Evolutionary conservation across 2,888 invertebrate species (phyloP), one percentile per base, ranked within the genome.

Genomic region (Andrena marginata): DNA sequence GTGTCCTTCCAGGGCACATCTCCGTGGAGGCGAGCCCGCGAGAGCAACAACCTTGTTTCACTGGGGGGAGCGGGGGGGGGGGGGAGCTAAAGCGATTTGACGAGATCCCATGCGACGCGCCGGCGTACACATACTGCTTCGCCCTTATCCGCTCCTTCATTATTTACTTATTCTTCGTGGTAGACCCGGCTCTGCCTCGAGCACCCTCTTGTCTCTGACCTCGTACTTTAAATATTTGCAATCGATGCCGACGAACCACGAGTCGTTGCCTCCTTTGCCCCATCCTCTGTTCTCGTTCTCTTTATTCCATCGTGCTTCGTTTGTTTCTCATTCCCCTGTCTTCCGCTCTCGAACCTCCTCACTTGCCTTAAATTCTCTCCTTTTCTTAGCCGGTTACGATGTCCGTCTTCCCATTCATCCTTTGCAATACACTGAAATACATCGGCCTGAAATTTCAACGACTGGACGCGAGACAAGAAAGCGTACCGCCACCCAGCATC

Each of bases 141-240:
- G 70, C 74, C 54, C 72, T 79, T 65, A 56, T 68, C 59, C 82
- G 20, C 71, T 73, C 10, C 74, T 68, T 74, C 81, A 54, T 75
- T 86, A 85, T 85, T 85, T 84, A 79, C 85, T 81, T 77, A 73
- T 84, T 69, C 79, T 35, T 56, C 51, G 59, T 67, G 71, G 56
- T 75, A 60, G 35, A 54, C 64, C 20, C 65, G 63, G 49, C 67
- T 76, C 67, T 54, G 33, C 59, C 68, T 80, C 72, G 81, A 72
- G 77, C 35, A 64, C 79, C 81, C 77, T 73, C 80, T 81, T 71
- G 77, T 71, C 78, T 87, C 84, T 89, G 92, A 92, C 91, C 90
- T 88, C 89, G 87, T 87, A 89, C 91, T 92, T 91, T 90, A 92
- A 93, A 93, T 92, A 93, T 93, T 91, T 90, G 89, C 92, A 92